Evolutionary conservation across 2,113 vertebrate species (phyloP).

Genomic region (Herpailurus yagouaroundi): DNA sequence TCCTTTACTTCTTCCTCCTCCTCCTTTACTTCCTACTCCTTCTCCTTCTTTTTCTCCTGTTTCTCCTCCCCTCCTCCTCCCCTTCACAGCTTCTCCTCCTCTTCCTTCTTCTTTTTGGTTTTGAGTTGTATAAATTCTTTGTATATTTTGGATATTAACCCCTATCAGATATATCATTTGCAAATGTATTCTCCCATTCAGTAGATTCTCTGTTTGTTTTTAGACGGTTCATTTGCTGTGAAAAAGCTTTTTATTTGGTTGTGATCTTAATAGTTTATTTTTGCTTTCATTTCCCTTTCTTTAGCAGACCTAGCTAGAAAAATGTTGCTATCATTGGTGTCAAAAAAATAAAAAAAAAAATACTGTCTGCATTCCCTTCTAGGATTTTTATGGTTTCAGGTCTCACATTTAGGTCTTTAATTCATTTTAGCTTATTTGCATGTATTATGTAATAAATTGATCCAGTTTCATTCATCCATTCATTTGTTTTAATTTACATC

Average conservation of each 20-base stretch:
- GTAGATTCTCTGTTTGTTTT: neutral
- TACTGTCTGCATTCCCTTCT: neutral
- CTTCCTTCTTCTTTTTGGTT: neutral
- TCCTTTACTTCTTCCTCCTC: too few species aligned
- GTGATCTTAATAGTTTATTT: neutral
- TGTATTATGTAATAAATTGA: neutral
- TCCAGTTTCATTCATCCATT: neutral
- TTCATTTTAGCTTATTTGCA: neutral
- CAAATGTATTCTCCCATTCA: neutral
- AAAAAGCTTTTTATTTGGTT: neutral
- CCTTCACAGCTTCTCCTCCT: too few species aligned
- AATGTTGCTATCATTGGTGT: neutral
- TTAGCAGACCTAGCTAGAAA: neutral
- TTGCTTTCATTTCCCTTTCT: neutral
- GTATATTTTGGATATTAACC: neutral
- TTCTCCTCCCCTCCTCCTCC: too few species aligned
- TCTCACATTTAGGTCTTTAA: neutral
- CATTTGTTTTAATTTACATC: too few species aligned
- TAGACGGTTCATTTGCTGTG: neutral
- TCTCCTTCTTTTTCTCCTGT: too few species aligned
- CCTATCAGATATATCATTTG: neutral
- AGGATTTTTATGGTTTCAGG: neutral
- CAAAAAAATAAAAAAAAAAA: neutral
- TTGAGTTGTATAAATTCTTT: neutral
- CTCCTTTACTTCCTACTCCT: too few species aligned